phyloP scores from a whole-genome alignment of 35 echinoderm and acorn worm species.

The Hemicentrotus pulcherrimus region DNA sequence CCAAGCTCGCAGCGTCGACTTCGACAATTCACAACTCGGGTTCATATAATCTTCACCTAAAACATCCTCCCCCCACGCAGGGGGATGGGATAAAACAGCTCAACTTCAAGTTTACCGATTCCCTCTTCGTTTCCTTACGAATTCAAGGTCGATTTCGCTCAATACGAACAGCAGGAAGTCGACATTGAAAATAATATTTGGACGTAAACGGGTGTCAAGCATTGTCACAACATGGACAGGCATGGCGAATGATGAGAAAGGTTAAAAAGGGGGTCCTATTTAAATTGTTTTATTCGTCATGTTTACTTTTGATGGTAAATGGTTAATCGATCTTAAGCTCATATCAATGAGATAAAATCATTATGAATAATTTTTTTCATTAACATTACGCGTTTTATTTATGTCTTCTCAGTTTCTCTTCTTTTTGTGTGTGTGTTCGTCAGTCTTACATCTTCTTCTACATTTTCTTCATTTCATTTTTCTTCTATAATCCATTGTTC shows the following conservation, averaged over 20 bases:
- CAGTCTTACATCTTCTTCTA: neutral
- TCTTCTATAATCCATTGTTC: no score
- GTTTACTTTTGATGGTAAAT: neutral
- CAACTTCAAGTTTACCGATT: neutral
- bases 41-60: constrained; percentile 22
- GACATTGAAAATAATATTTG: constrained; percentile 29
- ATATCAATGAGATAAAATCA: neutral
- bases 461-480: neutral
- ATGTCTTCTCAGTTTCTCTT: neutral
- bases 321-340: neutral
- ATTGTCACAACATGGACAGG: neutral
- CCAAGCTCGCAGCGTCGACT: neutral
- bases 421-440: neutral
- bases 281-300: neutral
- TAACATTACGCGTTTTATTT: neutral
- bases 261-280: neutral
- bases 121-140: constrained; percentile 6
- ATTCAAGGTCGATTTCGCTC: constrained; percentile 15
- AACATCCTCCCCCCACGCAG: neutral
- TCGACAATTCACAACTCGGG: constrained; percentile 16
- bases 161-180: neutral
- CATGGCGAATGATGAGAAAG: neutral
- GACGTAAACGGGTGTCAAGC: neutral
- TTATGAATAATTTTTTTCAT: neutral
- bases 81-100: neutral